Evolutionary conservation across 2,797 vertebrate species (phyloP), one percentile per base, ranked within the genome.

Genomic region (Artibeus lituratus): DNA sequence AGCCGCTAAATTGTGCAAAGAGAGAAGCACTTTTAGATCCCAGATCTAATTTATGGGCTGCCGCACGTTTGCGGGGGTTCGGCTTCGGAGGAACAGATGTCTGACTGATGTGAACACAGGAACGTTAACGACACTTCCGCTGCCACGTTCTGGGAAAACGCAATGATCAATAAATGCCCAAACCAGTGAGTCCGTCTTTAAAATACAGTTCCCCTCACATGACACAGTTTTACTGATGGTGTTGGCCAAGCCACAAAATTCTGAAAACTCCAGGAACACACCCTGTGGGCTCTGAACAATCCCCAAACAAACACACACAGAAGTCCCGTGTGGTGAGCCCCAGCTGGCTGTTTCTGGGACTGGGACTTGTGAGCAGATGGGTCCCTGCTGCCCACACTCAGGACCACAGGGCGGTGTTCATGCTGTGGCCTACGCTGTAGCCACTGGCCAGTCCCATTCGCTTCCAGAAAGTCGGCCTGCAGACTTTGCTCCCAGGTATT

Each of bases 41-140:
- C 57, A 8, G 51, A 91, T 51, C 59, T 94, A 96, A 98, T 97
- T 97, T 93, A 93, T 81, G 92, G 97, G 89, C 94, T 2, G 72
- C 70, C 5, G 11, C 83, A 97, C 97, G 95, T 97, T 97, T 42
- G 90, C 57, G 59, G 19, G 94, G 97, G 92, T 94, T 97, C 78
- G 1, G 21, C 93, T 90, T 86, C 97, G 94, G 96, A 98, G 93
- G 62, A 98, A 89, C 98, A 98, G 98, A 98, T 98, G 98, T 97
- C 98, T 96, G 96, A 98, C 95, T 96, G 94, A 96, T 98, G 98
- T 95, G 98, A 98, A 98, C 98, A 95, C 94, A 92, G 47, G 55
- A 98, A 96, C 91, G 80, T 87, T 95, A 96, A 90, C 95, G 96
- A 97, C 97, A 97, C 93, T 97, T 97, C 96, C 77, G 96, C 96